phyloP scores from a whole-genome alignment of 2,888 invertebrate genomes.

The Lasioglossum oenotherae region DNA sequence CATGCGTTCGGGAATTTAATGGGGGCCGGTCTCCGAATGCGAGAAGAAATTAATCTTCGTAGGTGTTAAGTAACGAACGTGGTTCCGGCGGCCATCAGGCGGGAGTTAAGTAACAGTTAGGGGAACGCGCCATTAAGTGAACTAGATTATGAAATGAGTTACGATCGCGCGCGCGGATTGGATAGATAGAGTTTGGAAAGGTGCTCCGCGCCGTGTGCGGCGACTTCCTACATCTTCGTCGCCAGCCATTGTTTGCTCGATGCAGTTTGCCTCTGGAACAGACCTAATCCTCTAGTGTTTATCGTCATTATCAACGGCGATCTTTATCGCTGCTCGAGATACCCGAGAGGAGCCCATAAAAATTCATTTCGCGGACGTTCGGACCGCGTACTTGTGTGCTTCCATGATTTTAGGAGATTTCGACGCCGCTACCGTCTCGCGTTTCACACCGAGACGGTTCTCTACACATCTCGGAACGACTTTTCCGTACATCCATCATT shows the following conservation, averaged over 20 bases:
- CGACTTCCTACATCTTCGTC: conserved; percentile 38
- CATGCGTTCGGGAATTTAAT: not conserved
- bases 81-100: conserved; percentile 19
- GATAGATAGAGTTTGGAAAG: conserved; percentile 26
- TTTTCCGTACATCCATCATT: too few species aligned
- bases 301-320: conserved; percentile 56
- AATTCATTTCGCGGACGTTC: not conserved
- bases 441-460: too few species aligned
- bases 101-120: conserved; percentile 21
- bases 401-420: not conserved
- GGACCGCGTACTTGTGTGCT: not conserved
- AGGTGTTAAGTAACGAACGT: conserved; percentile 25
- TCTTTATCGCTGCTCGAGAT: conserved; percentile 52
- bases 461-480: not conserved
- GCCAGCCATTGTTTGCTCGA: conserved; percentile 20
- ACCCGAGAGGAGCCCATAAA: conserved; percentile 1
- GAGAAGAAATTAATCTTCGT: conserved; percentile 7
- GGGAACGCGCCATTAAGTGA: conserved; percentile 17
- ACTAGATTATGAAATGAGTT: conserved; percentile 42
- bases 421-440: not conserved
- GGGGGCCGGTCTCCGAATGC: not conserved
- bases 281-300: conserved; percentile 39
- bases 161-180: conserved; percentile 26
- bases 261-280: conserved; percentile 9
- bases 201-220: conserved; percentile 21